Conservation (phyloP, 2,888 invertebrate genomes). For the Apamea crenata region DNA sequence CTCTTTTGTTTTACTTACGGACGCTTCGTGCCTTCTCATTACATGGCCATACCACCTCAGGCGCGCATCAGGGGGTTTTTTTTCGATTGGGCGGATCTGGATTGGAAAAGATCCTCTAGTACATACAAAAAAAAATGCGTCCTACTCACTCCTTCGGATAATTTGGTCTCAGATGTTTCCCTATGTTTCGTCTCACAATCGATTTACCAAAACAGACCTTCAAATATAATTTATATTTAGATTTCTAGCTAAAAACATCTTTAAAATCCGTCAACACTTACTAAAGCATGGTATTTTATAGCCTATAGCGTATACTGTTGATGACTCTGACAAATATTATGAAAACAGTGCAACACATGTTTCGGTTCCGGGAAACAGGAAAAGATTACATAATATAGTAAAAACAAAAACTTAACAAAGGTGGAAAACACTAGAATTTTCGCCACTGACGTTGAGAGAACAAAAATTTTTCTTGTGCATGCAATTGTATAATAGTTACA, state of each 20-base stretch:
- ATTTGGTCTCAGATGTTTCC: not conserved
- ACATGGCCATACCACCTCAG: not conserved
- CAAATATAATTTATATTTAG: not conserved
- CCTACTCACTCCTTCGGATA: not conserved
- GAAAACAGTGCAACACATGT: conserved; percentile 16
- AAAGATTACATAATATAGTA: not conserved
- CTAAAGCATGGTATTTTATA: conserved; percentile 24
- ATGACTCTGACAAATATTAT: conserved; percentile 49
- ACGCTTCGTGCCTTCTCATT: not conserved
- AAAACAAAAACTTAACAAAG: conserved; percentile 3
- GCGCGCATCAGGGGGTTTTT: not conserved
- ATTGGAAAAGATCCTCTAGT: not conserved
- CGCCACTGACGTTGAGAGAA: not conserved
- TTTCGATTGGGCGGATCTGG: not conserved
- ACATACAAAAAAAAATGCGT: not conserved
- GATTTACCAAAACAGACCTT: conserved; percentile 20
- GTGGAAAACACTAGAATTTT: not conserved
- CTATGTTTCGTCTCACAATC: not conserved
- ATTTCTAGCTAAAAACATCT: not conserved
- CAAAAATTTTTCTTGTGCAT: not conserved
- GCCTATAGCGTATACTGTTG: conserved; percentile 44
- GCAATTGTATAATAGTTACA: too few relatives aligned
- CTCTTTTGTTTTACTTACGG: too few relatives aligned
- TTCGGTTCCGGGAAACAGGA: conserved; percentile 23
- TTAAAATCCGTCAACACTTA: conserved; percentile 14